phyloP scores from a whole-genome alignment of 2,797 vertebrate genomes.

The Malurus leucopterus region DNA sequence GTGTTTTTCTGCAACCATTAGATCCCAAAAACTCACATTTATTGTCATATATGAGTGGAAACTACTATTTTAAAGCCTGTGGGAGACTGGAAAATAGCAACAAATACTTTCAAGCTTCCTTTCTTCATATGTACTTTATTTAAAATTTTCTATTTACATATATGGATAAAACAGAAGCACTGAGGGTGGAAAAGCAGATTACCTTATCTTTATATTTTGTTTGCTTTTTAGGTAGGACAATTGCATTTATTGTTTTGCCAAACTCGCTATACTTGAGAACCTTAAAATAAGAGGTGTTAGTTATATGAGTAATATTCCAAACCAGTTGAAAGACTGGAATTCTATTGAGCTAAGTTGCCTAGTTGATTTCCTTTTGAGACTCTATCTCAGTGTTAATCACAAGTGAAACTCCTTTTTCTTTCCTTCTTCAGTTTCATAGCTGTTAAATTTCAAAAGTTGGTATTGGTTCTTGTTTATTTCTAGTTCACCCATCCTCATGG shows the following conservation, averaged over 20 bases:
- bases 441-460: constrained; percentile 36
- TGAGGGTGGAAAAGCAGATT: constrained; percentile 9
- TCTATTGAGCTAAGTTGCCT: neutral
- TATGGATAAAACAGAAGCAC: neutral
- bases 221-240: constrained; percentile 18
- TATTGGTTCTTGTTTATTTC: constrained; percentile 26
- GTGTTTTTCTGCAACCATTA: neutral
- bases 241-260: neutral
- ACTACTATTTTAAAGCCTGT: neutral
- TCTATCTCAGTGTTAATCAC: neutral
- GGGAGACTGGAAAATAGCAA: neutral
- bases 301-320: neutral
- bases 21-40: neutral
- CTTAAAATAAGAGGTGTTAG: neutral
- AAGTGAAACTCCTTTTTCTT: constrained; percentile 34
- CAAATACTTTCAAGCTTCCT: neutral
- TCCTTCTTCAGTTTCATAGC: constrained; percentile 26
- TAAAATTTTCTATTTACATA: neutral
- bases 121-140: neutral
- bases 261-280: neutral
- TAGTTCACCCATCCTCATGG: neutral
- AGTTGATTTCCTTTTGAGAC: constrained; percentile 35
- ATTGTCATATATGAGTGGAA: neutral
- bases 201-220: constrained; percentile 30
- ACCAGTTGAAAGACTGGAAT: neutral